A percentile compares a stretch with the other conserved stretches of the same genome.
These are phyloP conservation scores for Gadopsis bispinosus DNA, from an alignment of 2,797 vertebrate genomes.

Conservation along the genomic window DNA sequence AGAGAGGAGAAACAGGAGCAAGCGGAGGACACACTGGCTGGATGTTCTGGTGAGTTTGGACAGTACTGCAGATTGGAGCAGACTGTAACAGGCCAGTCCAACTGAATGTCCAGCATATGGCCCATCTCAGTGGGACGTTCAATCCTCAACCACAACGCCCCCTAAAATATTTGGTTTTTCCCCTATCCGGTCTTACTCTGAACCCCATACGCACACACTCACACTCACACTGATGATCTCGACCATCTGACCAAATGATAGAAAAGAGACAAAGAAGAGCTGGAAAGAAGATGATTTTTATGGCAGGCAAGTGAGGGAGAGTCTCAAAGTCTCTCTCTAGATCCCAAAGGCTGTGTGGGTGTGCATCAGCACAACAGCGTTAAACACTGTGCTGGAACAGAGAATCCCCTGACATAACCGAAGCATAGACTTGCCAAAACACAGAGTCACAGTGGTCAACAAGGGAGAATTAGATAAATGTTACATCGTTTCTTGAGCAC, in stretches of 20 bases:
- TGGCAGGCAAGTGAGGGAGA: slow-evolving; percentile 23
- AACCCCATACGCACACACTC: slow-evolving; percentile 12
- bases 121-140: slow-evolving; percentile 61
- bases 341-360: slow-evolving; percentile 37
- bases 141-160: slow-evolving; percentile 52
- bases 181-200: slow-evolving; percentile 13
- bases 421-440: slow-evolving; percentile 59
- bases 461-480: slow-evolving; percentile 56
- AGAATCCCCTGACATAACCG: slow-evolving; percentile 53
- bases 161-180: slow-evolving; percentile 65
- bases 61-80: slow-evolving; percentile 50
- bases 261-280: slow-evolving; percentile 3
- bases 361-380: slow-evolving; percentile 40
- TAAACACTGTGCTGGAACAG: slow-evolving; percentile 41
- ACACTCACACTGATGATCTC: slow-evolving; percentile 4
- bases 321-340: slow-evolving; percentile 20
- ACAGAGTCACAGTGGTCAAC: slow-evolving; percentile 40
- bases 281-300: slow-evolving; percentile 22
- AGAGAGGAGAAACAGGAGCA: slow-evolving; percentile 36
- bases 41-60: slow-evolving; percentile 54
- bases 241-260: not conserved
- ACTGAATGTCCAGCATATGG: slow-evolving; percentile 64
- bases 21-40: slow-evolving; percentile 46
- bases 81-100: slow-evolving; percentile 37
- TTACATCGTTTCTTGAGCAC: slow-evolving; percentile 49